These are phyloP conservation scores for Apeltes quadracus DNA, from an alignment of 2,113 vertebrate genomes.

Conservation along the genomic window DNA sequence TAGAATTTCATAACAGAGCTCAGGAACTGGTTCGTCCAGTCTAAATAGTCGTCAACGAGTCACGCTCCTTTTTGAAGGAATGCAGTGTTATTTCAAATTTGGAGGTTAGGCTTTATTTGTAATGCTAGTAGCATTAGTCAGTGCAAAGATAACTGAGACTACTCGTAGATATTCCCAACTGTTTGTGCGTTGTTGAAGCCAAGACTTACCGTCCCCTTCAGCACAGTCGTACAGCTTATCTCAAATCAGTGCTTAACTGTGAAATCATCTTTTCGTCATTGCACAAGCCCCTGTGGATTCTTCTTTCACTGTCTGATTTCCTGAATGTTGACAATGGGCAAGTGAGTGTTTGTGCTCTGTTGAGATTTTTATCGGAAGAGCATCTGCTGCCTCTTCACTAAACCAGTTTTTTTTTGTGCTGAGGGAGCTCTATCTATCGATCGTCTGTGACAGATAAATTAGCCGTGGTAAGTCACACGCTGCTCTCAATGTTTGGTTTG, in stretches of 20 bases:
- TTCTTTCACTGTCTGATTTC: neutral
- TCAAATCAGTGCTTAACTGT: slow-evolving; percentile 33
- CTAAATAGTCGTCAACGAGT: no score
- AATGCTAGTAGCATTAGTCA: neutral
- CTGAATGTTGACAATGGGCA: neutral
- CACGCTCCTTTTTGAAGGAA: neutral
- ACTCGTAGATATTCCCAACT: slow-evolving; percentile 4
- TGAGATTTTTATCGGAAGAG: slow-evolving; percentile 30
- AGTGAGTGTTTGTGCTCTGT: slow-evolving; percentile 1
- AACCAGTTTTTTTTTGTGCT: slow-evolving; percentile 40
- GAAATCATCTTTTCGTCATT: slow-evolving; percentile 23
- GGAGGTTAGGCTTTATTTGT: neutral
- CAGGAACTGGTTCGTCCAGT: slow-evolving; percentile 34
- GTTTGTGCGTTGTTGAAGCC: neutral
- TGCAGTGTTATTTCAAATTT: neutral
- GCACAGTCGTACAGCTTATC: slow-evolving; percentile 22
- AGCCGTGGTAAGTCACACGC: slow-evolving; percentile 29
- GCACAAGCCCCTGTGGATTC: slow-evolving; percentile 16
- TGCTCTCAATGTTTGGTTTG: slow-evolving; percentile 43
- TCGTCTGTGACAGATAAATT: slow-evolving; percentile 51
- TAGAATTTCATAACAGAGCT: neutral
- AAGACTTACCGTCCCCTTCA: slow-evolving; percentile 12
- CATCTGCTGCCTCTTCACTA: slow-evolving; percentile 29
- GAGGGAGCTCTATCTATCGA: slow-evolving; percentile 43
- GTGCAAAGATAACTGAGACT: slow-evolving; percentile 14